Conservation (phyloP, 2,888 invertebrate species). For the Tenodera sinensis region DNA sequence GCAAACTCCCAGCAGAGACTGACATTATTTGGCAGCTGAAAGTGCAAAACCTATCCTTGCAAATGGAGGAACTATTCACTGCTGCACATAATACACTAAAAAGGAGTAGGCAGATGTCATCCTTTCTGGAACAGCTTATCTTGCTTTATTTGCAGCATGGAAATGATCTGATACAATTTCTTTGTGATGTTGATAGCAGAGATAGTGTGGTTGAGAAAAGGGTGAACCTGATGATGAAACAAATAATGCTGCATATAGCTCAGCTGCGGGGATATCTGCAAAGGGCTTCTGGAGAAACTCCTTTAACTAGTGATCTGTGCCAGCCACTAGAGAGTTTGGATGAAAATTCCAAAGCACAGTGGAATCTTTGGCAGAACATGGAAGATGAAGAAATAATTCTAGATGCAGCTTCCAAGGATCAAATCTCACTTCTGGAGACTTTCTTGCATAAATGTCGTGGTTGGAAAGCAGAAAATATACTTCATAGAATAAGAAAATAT, state of each 20-base stretch:
- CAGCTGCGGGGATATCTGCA: constrained; percentile 17
- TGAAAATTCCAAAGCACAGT: constrained; percentile 4
- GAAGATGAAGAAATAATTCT: constrained; percentile 27
- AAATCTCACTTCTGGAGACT: constrained; percentile 23
- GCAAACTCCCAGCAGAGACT: background rate
- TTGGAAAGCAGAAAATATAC: background rate
- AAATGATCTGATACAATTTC: constrained; percentile 17
- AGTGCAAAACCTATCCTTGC: background rate
- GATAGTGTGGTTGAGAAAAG: background rate
- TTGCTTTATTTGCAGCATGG: constrained; percentile 21
- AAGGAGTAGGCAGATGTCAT: constrained; percentile 1
- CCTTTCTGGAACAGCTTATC: constrained; percentile 21
- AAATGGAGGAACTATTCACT: constrained; percentile 24
- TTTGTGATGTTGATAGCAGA: background rate
- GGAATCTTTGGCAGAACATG: constrained; percentile 21
- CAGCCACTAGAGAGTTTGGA: constrained; percentile 8
- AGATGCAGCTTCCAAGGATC: constrained; percentile 20
- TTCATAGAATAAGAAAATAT: constrained; percentile 41
- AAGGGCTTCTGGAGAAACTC: background rate
- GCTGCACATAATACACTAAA: constrained; percentile 6
- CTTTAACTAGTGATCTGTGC: background rate
- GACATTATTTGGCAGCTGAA: background rate
- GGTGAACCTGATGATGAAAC: background rate
- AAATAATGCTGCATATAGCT: constrained; percentile 23
- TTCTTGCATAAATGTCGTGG: constrained; percentile 24